Base-by-base conservation (phyloP, 2,113 vertebrate genomes). In the Argyrosomus japonicus region DNA sequence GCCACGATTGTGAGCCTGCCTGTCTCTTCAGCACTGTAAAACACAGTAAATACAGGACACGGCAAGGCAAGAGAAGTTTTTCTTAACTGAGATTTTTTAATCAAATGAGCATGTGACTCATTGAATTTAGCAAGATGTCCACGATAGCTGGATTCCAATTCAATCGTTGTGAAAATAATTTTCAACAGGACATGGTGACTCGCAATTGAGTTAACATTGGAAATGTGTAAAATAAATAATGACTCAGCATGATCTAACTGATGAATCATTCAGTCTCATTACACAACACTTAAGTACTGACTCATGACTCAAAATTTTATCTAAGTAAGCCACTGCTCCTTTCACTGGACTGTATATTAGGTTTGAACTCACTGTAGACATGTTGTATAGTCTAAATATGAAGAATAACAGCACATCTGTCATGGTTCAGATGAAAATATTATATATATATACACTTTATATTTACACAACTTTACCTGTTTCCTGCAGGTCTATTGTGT, bases 251-350 rank as follows among this genome's bases (percentile, higher is more conserved):
- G 50, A 81, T 63, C 29, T 68, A 15, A 51, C 29, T 32, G 17
- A 84, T 85, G 57, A 83, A n/a, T 80, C n/a, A 57, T 77, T 77
- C 77, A 75, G 36, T 60, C 3, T 71, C 51, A 50, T 77, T 69
- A 70, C 62, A 32, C 15, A 65, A 61, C 27, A 29, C 17, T n/a
- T 67, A 7, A 76, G 23, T 43, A 54, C 15, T 32, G 21, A 29
- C 29, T 57, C 32, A 36, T 50, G 48, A 57, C 10, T 19, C 47
- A 6, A 43, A 18, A 54, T 53, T 57, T 27, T 57, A 29, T 64
- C 29, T 77, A 43, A 51, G 32, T n/a, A 32, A 36, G 5, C 2
- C 6, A 21, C 10, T 63, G 11, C 43, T n/a, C 5, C 5, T 63
- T 63, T 63, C 6, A n/a, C 12, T 8, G 32, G 32, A 43, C 32